phyloP scores from a whole-genome alignment of 2,797 vertebrate genomes.

The Aselliscus stoliczkanus region DNA sequence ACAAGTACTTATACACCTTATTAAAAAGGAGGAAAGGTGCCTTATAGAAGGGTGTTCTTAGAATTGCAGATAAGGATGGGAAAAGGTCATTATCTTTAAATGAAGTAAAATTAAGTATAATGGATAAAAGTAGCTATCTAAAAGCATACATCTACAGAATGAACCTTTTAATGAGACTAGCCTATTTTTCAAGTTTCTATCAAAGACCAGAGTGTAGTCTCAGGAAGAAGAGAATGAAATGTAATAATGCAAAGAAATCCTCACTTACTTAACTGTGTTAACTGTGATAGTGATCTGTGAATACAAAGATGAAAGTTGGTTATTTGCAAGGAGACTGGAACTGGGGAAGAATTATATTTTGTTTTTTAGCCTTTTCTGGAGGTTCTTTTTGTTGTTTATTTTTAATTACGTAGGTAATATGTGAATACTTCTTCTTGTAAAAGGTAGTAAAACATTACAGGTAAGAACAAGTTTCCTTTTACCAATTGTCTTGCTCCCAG shows the following conservation, averaged over 20 bases:
- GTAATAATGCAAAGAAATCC: conserved; percentile 17
- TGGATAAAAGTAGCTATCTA: conserved; percentile 23
- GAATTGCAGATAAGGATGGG: background rate
- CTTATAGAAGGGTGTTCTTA: background rate
- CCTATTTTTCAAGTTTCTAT: conserved; percentile 36
- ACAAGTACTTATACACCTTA: background rate
- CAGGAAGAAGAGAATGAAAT: conserved; percentile 13
- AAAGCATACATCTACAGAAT: background rate
- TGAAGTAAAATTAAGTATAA: conserved; percentile 25
- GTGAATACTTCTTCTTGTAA: conserved; percentile 9
- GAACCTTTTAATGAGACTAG: background rate
- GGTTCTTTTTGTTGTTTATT: background rate
- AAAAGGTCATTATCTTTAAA: conserved; percentile 28
- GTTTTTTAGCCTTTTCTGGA: background rate
- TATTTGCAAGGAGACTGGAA: background rate
- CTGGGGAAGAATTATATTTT: background rate
- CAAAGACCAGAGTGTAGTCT: conserved; percentile 12
- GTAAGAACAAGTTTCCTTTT: background rate
- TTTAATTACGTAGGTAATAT: background rate
- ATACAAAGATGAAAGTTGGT: background rate
- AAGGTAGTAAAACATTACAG: conserved; percentile 13
- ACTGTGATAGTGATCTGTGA: conserved; percentile 1
- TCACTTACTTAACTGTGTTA: too few species aligned
- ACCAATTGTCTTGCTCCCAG: background rate
- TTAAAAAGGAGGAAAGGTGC: background rate